Conservation (phyloP, 2,797 vertebrate genomes). For the Gymnocypris eckloni region DNA sequence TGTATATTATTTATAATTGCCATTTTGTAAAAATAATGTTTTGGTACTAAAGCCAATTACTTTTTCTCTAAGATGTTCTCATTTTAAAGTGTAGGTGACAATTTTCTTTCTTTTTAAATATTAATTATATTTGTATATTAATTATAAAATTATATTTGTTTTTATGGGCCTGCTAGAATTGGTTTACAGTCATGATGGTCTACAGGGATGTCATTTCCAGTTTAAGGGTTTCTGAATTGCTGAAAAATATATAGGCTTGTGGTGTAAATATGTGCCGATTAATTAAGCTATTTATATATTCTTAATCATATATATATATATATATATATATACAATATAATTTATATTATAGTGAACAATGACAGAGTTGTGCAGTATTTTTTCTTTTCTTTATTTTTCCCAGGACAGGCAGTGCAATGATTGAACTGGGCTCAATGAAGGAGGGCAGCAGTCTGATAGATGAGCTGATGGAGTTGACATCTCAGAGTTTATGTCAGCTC, state of each 20-base stretch:
- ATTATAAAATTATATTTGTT: too few relatives aligned
- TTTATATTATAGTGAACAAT: background rate
- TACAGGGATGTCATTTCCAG: background rate
- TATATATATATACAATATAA: background rate
- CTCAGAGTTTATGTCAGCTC: slow-evolving; percentile 77
- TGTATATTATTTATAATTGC: background rate
- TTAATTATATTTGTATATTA: too few relatives aligned
- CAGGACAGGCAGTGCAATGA: slow-evolving; percentile 65
- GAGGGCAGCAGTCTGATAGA: slow-evolving; percentile 78
- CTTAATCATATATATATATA: background rate
- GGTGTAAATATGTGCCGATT: too few relatives aligned
- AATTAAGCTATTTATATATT: background rate
- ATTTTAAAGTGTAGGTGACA: too few relatives aligned
- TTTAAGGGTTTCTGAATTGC: background rate
- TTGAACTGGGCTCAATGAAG: slow-evolving; percentile 69
- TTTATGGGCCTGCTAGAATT: background rate
- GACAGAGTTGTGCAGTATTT: background rate
- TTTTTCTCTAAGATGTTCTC: background rate
- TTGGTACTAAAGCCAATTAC: background rate
- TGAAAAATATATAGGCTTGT: too few relatives aligned
- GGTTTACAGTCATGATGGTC: background rate
- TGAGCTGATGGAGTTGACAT: slow-evolving; percentile 81
- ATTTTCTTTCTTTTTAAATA: too few relatives aligned
- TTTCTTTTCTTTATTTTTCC: background rate
- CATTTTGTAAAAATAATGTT: background rate